Percentiles rank a stretch among this genome's conserved stretches.
These are phyloP conservation scores for Gallinago jamesoni DNA, from an alignment of 2,113 vertebrate species.

Conservation along the genomic window DNA sequence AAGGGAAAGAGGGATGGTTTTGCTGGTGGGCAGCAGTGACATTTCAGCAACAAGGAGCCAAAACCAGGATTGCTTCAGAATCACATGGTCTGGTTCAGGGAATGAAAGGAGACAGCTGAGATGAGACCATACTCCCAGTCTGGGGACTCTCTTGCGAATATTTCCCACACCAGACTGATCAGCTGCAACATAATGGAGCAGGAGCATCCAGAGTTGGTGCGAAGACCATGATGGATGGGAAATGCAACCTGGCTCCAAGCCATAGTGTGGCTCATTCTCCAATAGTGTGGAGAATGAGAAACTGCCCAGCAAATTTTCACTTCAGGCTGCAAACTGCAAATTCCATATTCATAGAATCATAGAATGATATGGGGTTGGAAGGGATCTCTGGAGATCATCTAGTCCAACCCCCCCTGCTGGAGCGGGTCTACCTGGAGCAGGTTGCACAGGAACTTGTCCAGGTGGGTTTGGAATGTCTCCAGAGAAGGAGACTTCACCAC, in stretches of 20 bases:
- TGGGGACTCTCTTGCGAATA: neutral
- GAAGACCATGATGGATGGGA: neutral
- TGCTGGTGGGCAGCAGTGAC: neutral
- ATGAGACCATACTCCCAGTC: neutral
- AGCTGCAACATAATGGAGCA: neutral
- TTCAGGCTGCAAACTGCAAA: neutral
- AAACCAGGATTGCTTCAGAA: neutral
- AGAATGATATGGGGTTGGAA: too few relatives aligned
- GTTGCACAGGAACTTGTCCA: too few relatives aligned
- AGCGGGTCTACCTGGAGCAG: too few relatives aligned
- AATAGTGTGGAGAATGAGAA: neutral
- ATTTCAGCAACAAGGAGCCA: neutral
- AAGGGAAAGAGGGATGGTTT: neutral
- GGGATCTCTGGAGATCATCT: too few relatives aligned
- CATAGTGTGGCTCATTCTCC: neutral
- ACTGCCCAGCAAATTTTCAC: neutral
- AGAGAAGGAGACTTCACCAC: too few relatives aligned
- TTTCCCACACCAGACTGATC: neutral
- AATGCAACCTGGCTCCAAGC: neutral
- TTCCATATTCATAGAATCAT: neutral
- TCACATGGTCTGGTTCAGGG: fast-evolving
- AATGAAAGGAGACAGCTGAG: neutral
- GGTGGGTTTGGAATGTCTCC: too few relatives aligned
- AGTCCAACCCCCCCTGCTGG: too few relatives aligned
- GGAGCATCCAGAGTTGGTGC: neutral